Percentiles rank a stretch among this genome's conserved stretches.
Evolutionary conservation across 35 echinoderm and acorn worm species (phyloP).

Genomic region (Stichopus chloronotus): DNA sequence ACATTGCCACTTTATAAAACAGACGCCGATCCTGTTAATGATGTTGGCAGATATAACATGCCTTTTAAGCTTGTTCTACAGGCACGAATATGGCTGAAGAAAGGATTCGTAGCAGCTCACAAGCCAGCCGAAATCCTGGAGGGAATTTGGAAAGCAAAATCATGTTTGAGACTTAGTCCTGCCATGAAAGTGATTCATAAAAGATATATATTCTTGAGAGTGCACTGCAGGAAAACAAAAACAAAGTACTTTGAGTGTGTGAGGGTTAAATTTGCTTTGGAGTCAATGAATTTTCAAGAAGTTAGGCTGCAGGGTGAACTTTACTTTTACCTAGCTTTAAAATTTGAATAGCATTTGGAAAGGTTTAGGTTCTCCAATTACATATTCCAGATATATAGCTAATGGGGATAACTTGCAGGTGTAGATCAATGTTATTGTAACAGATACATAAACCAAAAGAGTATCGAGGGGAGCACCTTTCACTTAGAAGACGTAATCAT

Average conservation of each 20-base stretch:
- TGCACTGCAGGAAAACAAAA: not conserved
- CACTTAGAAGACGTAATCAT: not conserved
- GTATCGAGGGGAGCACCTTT: not conserved
- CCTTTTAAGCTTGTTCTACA: slow-evolving; percentile 29
- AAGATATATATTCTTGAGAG: not conserved
- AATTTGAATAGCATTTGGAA: not conserved
- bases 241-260: slow-evolving; percentile 1
- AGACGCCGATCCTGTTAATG: slow-evolving; percentile 31
- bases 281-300: slow-evolving; percentile 48
- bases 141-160: slow-evolving; percentile 8
- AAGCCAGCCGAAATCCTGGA: not conserved
- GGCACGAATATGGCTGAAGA: not conserved
- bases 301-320: not conserved
- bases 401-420: not conserved
- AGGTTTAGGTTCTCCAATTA: not conserved
- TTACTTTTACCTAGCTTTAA: too few species aligned
- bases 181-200: slow-evolving; percentile 38
- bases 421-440: slow-evolving; percentile 15
- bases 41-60: slow-evolving; percentile 48
- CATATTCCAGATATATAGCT: not conserved
- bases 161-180: slow-evolving; percentile 41
- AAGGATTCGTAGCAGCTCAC: not conserved
- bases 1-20: slow-evolving; percentile 45
- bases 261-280: not conserved
- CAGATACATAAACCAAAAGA: not conserved